Base-by-base conservation (phyloP, 2,797 vertebrate genomes). In the Buceros bicornis region DNA sequence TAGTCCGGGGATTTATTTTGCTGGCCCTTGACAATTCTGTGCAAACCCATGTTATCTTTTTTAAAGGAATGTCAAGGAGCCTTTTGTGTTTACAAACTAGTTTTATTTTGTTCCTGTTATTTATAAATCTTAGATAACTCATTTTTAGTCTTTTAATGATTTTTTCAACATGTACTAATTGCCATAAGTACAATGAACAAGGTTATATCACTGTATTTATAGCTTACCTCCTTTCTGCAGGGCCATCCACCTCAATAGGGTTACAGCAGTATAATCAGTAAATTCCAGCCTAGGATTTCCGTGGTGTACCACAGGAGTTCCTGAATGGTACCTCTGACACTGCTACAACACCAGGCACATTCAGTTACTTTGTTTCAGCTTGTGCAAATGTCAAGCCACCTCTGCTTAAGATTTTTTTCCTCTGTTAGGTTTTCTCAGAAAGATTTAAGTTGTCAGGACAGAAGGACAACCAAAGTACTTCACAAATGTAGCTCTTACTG, bases 401-500 rank as follows among this genome's bases (percentile, higher is more conserved):
- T 43, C 48, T 19, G 11, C 8, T 26, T 9, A 81, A 50, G 20
- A 17, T 21, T 61, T 61, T 51, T 43, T 40, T 25, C 17, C 51
- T 62, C 43, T 54, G 7, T 42, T 67, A 40, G 3, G 15, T 53
- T 79, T 89, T 77, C 42, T 58, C 29, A 78, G 54, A 64, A 85
- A 87, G 26, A 67, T 71, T 61, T 53, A 72, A 35, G 4, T 71
- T 25, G 9, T 22, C 11, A 43, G 24, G 47, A 65, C 8, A 33
- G 14, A 69, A 11, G 7, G 11, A 61, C 22, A 81, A 84, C 9
- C 50, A 56, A 95, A 77, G 56, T 33, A 65, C 11, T 16, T 13
- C 3, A 4, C 15, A 71, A 64, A 51, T 0, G 0, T 19, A 58
- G 18, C 13, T 83, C 21, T 24, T 54, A 31, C 24, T 25, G 40